Evolutionary conservation across 2,888 invertebrate genomes (phyloP).

Genomic region (Drosophila neoperkinsi): DNA sequence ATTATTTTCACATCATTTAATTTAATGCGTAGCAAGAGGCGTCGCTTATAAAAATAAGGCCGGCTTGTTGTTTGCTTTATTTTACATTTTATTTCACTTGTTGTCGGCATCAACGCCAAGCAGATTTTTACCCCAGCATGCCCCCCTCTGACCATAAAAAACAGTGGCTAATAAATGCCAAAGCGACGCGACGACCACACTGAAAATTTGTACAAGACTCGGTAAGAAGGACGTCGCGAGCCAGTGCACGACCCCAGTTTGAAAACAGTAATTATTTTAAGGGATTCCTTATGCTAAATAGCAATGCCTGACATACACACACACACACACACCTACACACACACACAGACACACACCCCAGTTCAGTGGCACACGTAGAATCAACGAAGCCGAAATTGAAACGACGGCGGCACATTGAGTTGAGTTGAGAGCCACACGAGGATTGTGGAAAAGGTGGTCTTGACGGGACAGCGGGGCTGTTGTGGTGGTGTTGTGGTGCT

Average conservation of each 20-base stretch:
- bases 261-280: constrained; percentile 80
- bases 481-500: constrained; percentile 18
- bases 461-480: constrained; percentile 1
- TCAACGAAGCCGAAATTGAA: constrained; percentile 53
- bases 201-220: constrained; percentile 60
- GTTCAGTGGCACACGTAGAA: constrained; percentile 8
- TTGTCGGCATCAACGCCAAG: constrained; percentile 36
- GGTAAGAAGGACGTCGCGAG: constrained; percentile 2
- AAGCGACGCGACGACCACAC: constrained; percentile 60
- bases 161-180: constrained; percentile 71
- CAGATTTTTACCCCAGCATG: not conserved
- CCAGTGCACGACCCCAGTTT: constrained; percentile 37
- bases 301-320: constrained; percentile 32
- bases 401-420: constrained; percentile 31
- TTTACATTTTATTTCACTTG: constrained; percentile 70
- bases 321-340: constrained; percentile 5
- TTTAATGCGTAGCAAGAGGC: constrained; percentile 73
- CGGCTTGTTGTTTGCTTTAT: constrained; percentile 53
- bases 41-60: constrained; percentile 41
- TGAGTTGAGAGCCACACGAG: constrained; percentile 14
- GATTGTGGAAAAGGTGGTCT: constrained; percentile 12
- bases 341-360: constrained; percentile 6
- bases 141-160: not conserved
- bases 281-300: constrained; percentile 80
- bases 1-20: constrained; percentile 83